A percentile compares a stretch with the other conserved stretches of the same genome.
phyloP scores from a whole-genome alignment of 64 coral and sea anemone genomes.

The Dendrophyllia cribrosa region DNA sequence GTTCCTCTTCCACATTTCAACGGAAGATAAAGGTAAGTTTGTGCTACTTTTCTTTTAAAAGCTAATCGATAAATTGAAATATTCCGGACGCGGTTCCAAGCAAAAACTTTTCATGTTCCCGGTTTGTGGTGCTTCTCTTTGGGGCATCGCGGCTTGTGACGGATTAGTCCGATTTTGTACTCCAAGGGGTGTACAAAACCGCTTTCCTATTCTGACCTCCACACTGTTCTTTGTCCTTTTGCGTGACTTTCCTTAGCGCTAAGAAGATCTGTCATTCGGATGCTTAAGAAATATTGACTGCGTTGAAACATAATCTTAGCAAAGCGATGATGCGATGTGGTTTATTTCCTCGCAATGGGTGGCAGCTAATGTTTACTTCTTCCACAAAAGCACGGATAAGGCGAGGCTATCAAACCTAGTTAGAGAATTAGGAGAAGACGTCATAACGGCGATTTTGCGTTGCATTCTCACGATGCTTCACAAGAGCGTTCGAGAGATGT shows the following conservation, averaged over 20 bases:
- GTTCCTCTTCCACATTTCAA: constrained; percentile 5
- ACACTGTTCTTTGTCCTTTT: neutral
- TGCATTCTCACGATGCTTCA: neutral
- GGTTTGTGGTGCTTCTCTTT: neutral
- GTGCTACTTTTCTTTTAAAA: neutral
- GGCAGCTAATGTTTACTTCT: constrained; percentile 37
- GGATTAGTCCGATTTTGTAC: neutral
- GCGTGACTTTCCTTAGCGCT: constrained; percentile 22
- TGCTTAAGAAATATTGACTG: constrained; percentile 51
- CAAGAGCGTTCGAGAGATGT: neutral
- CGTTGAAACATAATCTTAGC: constrained; percentile 8
- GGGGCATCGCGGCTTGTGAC: neutral
- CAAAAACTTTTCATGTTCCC: neutral
- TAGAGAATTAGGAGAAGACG: neutral
- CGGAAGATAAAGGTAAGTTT: constrained; percentile 26
- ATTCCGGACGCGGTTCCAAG: neutral
- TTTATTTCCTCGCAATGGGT: constrained; percentile 29
- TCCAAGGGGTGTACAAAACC: neutral
- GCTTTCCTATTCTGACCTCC: constrained; percentile 10
- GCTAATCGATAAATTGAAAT: neutral
- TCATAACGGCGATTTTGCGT: neutral
- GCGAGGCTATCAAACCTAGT: neutral
- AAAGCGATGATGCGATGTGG: neutral
- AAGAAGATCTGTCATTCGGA: constrained; percentile 43
- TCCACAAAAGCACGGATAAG: constrained; percentile 32